These are phyloP conservation scores for Paralvinella palmiformis DNA, from an alignment of 1,140 invertebrate species.

Conservation along the genomic window DNA sequence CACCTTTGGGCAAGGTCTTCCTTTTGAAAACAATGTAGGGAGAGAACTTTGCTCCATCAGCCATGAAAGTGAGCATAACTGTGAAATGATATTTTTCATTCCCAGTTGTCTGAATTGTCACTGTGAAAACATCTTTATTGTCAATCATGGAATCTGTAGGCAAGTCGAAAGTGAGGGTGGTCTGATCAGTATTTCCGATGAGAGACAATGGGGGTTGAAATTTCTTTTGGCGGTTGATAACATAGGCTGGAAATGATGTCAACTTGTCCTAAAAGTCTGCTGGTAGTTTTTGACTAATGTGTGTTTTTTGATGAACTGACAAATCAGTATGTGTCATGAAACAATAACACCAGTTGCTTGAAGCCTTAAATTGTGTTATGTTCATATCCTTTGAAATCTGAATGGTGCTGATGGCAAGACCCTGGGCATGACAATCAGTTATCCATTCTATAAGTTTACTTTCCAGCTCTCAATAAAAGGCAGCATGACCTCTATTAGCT, in stretches of 20 bases:
- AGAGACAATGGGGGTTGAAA: not conserved
- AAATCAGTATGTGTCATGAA: not conserved
- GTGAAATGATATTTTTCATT: slow-evolving; percentile 5
- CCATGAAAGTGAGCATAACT: not conserved
- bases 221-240: not conserved
- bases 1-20: slow-evolving; percentile 7
- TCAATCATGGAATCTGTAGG: not conserved
- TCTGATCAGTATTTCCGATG: not conserved
- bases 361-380: slow-evolving; percentile 3
- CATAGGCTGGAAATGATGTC: not conserved
- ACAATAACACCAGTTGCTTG: not conserved
- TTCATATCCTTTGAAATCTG: no score
- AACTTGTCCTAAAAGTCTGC: not conserved
- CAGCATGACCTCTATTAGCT: no score
- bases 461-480: no score
- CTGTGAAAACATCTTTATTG: not conserved
- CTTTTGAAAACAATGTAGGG: not conserved
- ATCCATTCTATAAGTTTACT: no score
- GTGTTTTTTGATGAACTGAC: not conserved
- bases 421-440: no score
- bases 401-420: no score
- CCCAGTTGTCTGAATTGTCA: not conserved
- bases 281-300: not conserved
- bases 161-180: not conserved
- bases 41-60: not conserved